phyloP scores from a whole-genome alignment of 2,888 invertebrate species.

The Pegoplata infirma region DNA sequence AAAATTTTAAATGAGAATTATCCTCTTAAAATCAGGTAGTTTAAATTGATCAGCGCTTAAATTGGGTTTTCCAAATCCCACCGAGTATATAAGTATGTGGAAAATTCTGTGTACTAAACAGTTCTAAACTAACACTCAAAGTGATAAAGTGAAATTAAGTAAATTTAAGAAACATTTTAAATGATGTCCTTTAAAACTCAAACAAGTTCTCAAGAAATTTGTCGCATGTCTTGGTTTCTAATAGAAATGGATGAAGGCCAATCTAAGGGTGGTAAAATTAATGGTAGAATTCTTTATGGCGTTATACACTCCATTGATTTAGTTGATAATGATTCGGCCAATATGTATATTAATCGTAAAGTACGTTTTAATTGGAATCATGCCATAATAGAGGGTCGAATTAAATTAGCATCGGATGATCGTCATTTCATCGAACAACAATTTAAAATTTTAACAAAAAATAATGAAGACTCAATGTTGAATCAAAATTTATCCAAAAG shows the following conservation, averaged over 20 bases:
- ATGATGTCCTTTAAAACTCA: background rate
- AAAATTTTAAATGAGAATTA: too few species aligned
- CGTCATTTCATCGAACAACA: constrained; percentile 65
- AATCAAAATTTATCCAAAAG: constrained; percentile 42
- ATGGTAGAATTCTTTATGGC: constrained; percentile 56
- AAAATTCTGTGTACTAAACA: background rate
- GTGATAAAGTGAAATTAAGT: constrained; percentile 1
- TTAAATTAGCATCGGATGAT: constrained; percentile 70
- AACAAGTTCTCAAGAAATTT: constrained; percentile 19
- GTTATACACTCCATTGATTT: constrained; percentile 71
- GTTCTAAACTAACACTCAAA: constrained; percentile 28
- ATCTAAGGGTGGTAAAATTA: constrained; percentile 50
- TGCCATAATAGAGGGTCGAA: constrained; percentile 65
- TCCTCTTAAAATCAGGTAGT: too few species aligned
- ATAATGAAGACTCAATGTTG: constrained; percentile 2
- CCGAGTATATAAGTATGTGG: constrained; percentile 1
- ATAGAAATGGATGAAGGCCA: constrained; percentile 69
- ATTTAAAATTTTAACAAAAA: constrained; percentile 55
- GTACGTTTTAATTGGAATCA: constrained; percentile 67
- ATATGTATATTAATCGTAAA: constrained; percentile 67
- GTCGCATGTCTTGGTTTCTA: constrained; percentile 71
- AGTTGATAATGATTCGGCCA: constrained; percentile 66
- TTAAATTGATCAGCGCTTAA: too few species aligned
- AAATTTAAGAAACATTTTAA: background rate
- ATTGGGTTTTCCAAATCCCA: background rate